A percentile compares a stretch with the other conserved stretches of the same genome.
Conservation (phyloP, 2,888 invertebrate genomes). For the Lacanobia oleracea region DNA sequence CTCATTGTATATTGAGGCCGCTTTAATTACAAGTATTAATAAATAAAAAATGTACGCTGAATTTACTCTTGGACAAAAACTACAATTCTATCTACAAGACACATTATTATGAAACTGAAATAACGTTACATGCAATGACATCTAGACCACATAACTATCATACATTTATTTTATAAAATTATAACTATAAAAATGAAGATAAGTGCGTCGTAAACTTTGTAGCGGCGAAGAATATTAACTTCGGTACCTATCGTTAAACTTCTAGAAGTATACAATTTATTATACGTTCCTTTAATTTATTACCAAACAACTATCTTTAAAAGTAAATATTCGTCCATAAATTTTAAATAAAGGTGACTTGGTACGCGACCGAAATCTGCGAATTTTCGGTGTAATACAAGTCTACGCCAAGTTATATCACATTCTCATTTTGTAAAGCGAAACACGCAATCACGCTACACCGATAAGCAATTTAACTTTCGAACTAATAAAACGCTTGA, state of each 20-base stretch:
- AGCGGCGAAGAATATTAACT: slow-evolving; percentile 54
- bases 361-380: slow-evolving; percentile 6
- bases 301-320: slow-evolving; percentile 38
- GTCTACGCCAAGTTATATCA: slow-evolving; percentile 33
- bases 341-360: slow-evolving; percentile 51
- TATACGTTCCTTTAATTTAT: slow-evolving; percentile 56
- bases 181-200: slow-evolving; percentile 46
- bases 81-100: not conserved
- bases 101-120: not conserved
- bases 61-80: not conserved
- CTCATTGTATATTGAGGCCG: too few species aligned
- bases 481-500: slow-evolving; percentile 59
- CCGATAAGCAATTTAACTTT: slow-evolving; percentile 62
- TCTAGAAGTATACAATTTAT: slow-evolving; percentile 59
- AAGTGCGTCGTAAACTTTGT: slow-evolving; percentile 56
- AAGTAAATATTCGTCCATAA: slow-evolving; percentile 40
- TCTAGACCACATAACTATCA: slow-evolving; percentile 18
- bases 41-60: not conserved
- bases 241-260: slow-evolving; percentile 57
- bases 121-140: slow-evolving; percentile 7
- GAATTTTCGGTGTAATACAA: slow-evolving; percentile 29
- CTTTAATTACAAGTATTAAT: too few species aligned
- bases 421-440: slow-evolving; percentile 46
- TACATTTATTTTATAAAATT: slow-evolving; percentile 38
- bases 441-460: slow-evolving; percentile 52